A percentile compares a stretch with the other conserved stretches of the same genome.
phyloP scores from a whole-genome alignment of 2,888 invertebrate genomes.

The Lumbricus terrestris region DNA sequence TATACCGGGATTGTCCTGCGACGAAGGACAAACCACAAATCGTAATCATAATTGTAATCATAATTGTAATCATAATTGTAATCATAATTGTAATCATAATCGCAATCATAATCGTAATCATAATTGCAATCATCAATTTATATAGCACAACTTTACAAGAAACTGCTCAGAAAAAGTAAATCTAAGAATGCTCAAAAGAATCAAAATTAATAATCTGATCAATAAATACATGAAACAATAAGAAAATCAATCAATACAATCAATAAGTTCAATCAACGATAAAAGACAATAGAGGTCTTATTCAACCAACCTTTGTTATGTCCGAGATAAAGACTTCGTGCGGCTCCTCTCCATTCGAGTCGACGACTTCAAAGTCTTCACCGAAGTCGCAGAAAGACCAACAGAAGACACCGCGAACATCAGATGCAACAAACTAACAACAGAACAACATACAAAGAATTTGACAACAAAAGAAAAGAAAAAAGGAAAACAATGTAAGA shows the following conservation, averaged over 20 bases:
- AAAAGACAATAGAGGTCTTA: no score
- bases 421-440: conserved; percentile 54
- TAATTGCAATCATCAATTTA: no score
- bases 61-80: no score
- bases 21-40: background rate
- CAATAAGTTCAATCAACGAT: background rate
- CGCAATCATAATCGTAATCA: no score
- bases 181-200: no score
- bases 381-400: conserved; percentile 59
- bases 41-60: no score
- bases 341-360: conserved; percentile 56
- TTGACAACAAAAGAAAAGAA: background rate
- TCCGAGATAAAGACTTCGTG: conserved; percentile 54
- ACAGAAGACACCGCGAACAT: conserved; percentile 56
- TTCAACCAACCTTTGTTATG: conserved; percentile 51
- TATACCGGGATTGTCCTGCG: conserved; percentile 53
- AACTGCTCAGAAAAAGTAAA: no score
- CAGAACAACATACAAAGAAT: background rate
- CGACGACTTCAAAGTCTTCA: conserved; percentile 54
- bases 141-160: no score
- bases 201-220: no score
- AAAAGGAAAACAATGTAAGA: background rate
- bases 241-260: background rate
- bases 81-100: no score
- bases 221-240: background rate